Percentiles rank a stretch among this genome's conserved stretches.
These are phyloP conservation scores for Brachionus rubens DNA, from an alignment of 1,140 invertebrate genomes.

Conservation along the genomic window DNA sequence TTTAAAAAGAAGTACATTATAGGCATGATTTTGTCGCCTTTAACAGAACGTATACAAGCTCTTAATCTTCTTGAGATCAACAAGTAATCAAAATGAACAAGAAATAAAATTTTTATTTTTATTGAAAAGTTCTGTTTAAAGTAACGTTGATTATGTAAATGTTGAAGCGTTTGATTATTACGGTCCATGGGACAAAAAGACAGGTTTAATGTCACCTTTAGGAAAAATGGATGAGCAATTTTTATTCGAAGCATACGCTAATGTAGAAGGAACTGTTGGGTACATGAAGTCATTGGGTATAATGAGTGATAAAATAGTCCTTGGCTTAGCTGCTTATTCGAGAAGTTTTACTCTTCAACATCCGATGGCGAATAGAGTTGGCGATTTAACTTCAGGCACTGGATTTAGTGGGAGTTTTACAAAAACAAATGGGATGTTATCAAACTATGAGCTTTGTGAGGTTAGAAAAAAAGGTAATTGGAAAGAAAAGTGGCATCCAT, in stretches of 20 bases:
- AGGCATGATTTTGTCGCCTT: conserved; percentile 31
- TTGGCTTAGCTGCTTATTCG: conserved; percentile 35
- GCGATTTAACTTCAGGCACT: neutral
- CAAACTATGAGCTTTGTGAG: conserved; percentile 42
- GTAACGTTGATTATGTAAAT: conserved; percentile 61
- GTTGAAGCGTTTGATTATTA: conserved; percentile 40
- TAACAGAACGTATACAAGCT: conserved; percentile 13
- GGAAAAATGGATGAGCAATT: conserved; percentile 24
- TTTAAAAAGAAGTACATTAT: conserved; percentile 7
- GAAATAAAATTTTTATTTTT: no score
- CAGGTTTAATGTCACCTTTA: conserved; percentile 27
- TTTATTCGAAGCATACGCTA: conserved; percentile 2
- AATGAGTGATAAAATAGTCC: conserved; percentile 13
- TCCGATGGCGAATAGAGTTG: conserved; percentile 5
- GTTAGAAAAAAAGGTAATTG: conserved; percentile 6
- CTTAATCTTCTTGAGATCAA: conserved; percentile 24
- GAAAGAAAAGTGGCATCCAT: conserved; percentile 38
- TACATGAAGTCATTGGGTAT: neutral
- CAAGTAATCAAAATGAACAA: no score
- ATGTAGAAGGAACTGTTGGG: conserved; percentile 15
- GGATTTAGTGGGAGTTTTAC: conserved; percentile 41
- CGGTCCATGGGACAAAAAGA: conserved; percentile 45
- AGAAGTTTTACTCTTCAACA: conserved; percentile 15
- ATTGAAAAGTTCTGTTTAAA: conserved; percentile 53
- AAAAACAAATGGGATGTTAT: conserved; percentile 38